Evolutionary conservation across 2,797 vertebrate genomes (phyloP), one percentile per base, ranked within the genome.

Genomic region (Falco cherrug): DNA sequence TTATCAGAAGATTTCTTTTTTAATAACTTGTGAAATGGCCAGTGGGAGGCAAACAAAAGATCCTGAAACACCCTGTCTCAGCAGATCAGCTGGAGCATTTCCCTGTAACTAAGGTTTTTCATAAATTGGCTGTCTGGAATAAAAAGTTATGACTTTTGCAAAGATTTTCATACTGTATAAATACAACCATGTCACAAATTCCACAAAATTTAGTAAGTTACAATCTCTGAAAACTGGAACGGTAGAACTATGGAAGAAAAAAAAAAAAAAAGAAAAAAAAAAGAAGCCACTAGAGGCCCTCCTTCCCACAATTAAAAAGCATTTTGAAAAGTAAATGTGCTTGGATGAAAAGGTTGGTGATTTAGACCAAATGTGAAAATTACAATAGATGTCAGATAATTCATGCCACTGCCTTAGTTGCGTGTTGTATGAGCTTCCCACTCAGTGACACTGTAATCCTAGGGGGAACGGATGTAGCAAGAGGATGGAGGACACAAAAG

Each of bases 1-100:
- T 95, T 95, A 89, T 93, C 86, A 96, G 88, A 81, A 86, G 93
- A 88, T 5, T 96, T 97, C 61, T 56, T 92, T 97, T 76, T 97
- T 89, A 91, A 37, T 90, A 93, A 89, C 15, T 89, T 64, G 82
- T 94, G 65, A 89, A 96, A 95, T 86, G 94, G 94, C 84, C 85
- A 86, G 45, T n/a, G 87, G 73, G 43, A 95, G 41, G 67, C 43
- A 92, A 87, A 67, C 78, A 87, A 84, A 64, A 90, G 63, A 69
- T 45, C 20, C 84, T 77, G 73, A 83, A 88, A 50, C 80, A 95
- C 94, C 69, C 88, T 29, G 78, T 73, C 88, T 70, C 17, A 9
- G 83, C 88, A 94, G 92, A 96, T 97, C 70, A 19, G 87, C 84
- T n/a, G 67, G 79, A 91, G 28, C 78, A 91, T 89, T 96, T 90